Conservation (phyloP, 2,113 vertebrate species). For the Alexandromys fortis region DNA sequence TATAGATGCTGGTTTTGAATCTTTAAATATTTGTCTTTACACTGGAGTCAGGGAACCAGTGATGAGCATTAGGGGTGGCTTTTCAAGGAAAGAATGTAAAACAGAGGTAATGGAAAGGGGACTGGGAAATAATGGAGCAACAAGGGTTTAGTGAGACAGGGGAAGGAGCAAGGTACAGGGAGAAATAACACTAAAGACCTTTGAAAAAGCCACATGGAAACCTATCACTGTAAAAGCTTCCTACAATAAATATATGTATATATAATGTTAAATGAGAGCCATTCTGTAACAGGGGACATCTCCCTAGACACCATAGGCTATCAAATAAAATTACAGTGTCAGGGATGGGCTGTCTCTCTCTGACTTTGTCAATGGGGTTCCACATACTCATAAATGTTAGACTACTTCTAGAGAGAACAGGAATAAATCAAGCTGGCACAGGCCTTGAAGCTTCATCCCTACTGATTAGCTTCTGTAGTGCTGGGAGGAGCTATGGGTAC, state of each 20-base stretch:
- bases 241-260: background rate
- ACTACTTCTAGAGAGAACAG: background rate
- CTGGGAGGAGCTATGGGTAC: background rate
- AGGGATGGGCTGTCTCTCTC: background rate
- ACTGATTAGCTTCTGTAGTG: background rate
- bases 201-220: background rate
- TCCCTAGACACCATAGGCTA: background rate
- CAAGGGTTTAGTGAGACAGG: background rate
- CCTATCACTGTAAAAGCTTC: background rate
- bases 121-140: too few species aligned
- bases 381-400: background rate
- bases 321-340: background rate
- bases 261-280: background rate
- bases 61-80: background rate
- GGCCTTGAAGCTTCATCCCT: background rate
- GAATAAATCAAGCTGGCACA: background rate
- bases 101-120: background rate
- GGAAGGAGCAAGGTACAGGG: background rate
- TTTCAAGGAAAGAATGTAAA: background rate
- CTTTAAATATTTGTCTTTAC: background rate
- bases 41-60: background rate
- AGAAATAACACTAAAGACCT: background rate
- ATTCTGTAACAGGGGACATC: background rate
- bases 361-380: background rate
- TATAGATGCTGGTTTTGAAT: background rate